phyloP scores from a whole-genome alignment of 1,140 invertebrate genomes.

The Bombus pascuorum region DNA sequence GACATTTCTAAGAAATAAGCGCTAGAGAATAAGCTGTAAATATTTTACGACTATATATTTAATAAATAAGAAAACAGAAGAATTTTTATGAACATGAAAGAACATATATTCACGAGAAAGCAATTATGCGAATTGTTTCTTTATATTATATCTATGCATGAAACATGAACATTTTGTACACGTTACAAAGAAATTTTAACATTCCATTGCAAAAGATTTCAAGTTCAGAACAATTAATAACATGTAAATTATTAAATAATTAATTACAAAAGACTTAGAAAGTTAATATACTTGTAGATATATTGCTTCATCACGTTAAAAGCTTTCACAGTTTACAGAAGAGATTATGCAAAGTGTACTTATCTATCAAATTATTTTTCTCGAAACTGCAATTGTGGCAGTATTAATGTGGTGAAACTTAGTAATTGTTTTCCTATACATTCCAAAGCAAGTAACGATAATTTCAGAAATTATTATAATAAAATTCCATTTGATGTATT shows the following conservation, averaged over 20 bases:
- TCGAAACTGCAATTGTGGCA: not conserved
- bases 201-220: slow-evolving; percentile 3
- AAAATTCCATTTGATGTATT: not conserved
- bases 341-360: slow-evolving; percentile 37
- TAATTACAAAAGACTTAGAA: not conserved
- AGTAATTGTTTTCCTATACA: not conserved
- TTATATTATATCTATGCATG: not conserved
- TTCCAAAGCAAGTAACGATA: not conserved
- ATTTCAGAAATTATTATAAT: slow-evolving; percentile 15
- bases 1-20: not conserved
- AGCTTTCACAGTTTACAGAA: not conserved
- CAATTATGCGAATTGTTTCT: not conserved
- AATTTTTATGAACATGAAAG: not conserved
- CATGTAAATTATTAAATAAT: slow-evolving; percentile 4
- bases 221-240: not conserved
- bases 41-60: slow-evolving; percentile 8
- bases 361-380: slow-evolving; percentile 9
- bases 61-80: not conserved
- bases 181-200: slow-evolving; percentile 1
- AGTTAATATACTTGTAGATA: slow-evolving; percentile 8
- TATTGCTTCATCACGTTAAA: not conserved
- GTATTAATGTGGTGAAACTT: not conserved
- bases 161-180: not conserved
- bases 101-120: not conserved
- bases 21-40: slow-evolving; percentile 4